Evolutionary conservation across 1,140 invertebrate genomes (phyloP).

Genomic region (Drosophila persimilis): DNA sequence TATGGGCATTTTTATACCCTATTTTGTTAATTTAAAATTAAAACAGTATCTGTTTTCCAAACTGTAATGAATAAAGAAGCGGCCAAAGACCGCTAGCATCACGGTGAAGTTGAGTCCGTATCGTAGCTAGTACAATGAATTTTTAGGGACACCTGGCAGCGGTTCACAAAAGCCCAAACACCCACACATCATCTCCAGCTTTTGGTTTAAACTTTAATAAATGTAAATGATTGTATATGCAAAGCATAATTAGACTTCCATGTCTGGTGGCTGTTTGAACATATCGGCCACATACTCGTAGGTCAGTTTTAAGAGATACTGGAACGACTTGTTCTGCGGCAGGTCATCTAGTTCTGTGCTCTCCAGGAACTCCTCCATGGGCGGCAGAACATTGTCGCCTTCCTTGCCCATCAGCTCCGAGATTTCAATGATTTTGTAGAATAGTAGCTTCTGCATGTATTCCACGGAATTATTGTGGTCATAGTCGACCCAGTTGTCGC

Average conservation of each 20-base stretch:
- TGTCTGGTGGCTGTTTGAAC: constrained; percentile 35
- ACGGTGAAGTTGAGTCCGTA: no score
- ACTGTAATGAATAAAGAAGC: no score
- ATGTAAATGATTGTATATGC: constrained; percentile 9
- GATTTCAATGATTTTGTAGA: constrained; percentile 91
- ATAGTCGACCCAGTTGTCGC: constrained; percentile 86
- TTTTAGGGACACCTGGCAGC: no score
- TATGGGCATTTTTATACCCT: no score
- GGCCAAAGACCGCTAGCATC: no score
- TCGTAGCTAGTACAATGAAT: no score
- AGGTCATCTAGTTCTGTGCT: constrained; percentile 87
- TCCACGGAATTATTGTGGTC: constrained; percentile 86
- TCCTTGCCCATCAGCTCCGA: constrained; percentile 88
- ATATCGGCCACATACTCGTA: constrained; percentile 85
- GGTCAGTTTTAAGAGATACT: constrained; percentile 91
- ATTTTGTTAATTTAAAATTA: no score
- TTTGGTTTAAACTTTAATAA: constrained; percentile 60
- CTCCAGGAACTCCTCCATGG: constrained; percentile 87
- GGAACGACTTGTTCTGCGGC: constrained; percentile 87
- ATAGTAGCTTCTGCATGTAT: constrained; percentile 88
- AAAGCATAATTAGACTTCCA: constrained; percentile 58
- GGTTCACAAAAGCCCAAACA: no score
- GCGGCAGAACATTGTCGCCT: constrained; percentile 88
- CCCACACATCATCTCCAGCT: not conserved
- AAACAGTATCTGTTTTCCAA: no score